These are phyloP conservation scores for Scolopax rusticola DNA, from an alignment of 2,797 vertebrate genomes.

Conservation along the genomic window DNA sequence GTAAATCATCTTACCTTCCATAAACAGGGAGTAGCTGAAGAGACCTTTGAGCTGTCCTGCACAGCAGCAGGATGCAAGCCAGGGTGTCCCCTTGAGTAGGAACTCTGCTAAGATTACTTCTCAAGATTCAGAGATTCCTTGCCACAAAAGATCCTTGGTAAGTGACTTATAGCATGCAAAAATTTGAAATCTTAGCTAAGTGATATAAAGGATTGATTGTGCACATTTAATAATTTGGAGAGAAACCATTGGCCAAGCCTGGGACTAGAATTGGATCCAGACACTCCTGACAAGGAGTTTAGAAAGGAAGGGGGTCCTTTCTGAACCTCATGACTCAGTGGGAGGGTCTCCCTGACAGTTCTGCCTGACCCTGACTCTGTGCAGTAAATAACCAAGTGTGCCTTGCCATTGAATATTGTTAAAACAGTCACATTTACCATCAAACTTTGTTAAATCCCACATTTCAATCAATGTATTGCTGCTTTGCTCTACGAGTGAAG, in stretches of 20 bases:
- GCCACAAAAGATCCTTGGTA: not conserved
- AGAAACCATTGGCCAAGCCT: not conserved
- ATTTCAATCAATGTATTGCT: not conserved
- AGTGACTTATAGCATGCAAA: not conserved
- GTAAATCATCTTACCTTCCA: not conserved
- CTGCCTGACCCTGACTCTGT: not conserved
- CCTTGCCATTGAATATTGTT: not conserved
- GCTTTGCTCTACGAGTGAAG: not conserved
- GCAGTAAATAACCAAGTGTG: not conserved
- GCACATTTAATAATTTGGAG: not conserved
- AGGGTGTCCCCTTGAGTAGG: not conserved
- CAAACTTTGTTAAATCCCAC: not conserved
- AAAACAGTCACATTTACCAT: not conserved
- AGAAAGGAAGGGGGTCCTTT: not conserved
- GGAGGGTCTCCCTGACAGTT: not conserved
- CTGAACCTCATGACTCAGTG: not conserved
- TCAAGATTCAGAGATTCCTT: not conserved
- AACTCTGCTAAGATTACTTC: not conserved
- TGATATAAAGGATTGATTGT: not conserved
- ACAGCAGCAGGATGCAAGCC: not conserved
- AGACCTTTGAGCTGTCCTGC: not conserved
- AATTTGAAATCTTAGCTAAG: not conserved
- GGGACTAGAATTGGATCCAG: not conserved
- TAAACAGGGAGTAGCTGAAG: not conserved
- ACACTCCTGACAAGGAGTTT: too few relatives aligned